Base-by-base conservation (phyloP, 2,113 vertebrate genomes). In the Mugil cephalus region DNA sequence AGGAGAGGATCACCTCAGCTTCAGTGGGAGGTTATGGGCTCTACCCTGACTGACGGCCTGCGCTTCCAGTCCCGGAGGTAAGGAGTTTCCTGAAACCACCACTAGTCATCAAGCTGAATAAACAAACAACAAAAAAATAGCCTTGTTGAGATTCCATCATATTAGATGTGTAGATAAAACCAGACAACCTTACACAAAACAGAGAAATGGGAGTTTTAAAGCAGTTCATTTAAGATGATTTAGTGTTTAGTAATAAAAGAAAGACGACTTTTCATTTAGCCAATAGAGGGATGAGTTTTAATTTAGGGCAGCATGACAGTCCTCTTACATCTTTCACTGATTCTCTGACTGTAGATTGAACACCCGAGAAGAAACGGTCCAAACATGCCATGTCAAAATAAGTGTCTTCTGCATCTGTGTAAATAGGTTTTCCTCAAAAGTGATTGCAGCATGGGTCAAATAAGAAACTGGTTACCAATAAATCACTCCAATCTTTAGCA, bases 1-100 rank as follows among this genome's bases (percentile, higher is more conserved):
- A 30, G 2, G 24, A 30, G 24, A 63, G 50, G 11, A 56, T 48
- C 45, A 8, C 45, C 1, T 40, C 30, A 10, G 24, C 48, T 47
- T 54, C 46, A 48, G 36, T 58, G 51, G 21, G 59, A 74, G 61
- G 45, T 79, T 54, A 67, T 56, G 61, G 4, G 51, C 46, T 73
- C 38, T 3, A 11, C 30, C 53, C 45, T 61, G 60, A 72, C 69
- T 77, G 46, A 35, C 42, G 21, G 36, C 13, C 30, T 38, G 21
- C 4, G 35, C 52, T 47, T 42, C 42, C 19, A 47, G 47, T 11
- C 58, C 18, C 36, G 17, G 34, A 59, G 10, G 46, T 47, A 40
- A 50, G 47, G n/a, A 38, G 36, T 10, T 17, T 35, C 17, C 55
- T 38, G 7, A 48, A 8, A 18, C 17, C 8, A 34, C 39, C 0